These are phyloP conservation scores for Lithobius niger DNA, from an alignment of 1,140 invertebrate species.

Conservation along the genomic window DNA sequence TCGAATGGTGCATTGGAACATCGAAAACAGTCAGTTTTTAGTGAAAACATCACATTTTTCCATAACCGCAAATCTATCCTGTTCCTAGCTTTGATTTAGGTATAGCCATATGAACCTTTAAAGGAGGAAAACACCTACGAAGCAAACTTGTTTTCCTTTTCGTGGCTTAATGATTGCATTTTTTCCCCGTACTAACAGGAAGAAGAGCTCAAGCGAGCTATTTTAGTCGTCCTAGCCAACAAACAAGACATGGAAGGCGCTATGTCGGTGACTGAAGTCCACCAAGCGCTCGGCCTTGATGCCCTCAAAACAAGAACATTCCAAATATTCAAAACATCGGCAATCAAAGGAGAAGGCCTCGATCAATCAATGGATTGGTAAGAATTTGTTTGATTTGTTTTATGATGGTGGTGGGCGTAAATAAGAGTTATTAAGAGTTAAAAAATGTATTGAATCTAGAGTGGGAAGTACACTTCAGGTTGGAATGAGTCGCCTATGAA, in stretches of 20 bases:
- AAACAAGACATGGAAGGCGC: slow-evolving; percentile 98
- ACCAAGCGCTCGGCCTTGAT: slow-evolving; percentile 88
- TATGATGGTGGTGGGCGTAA: not conserved
- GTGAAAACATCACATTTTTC: too few species aligned
- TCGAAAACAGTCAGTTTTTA: too few species aligned
- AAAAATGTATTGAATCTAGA: not conserved
- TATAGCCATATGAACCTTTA: too few species aligned
- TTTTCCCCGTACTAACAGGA: too few species aligned
- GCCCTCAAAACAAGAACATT: slow-evolving; percentile 92
- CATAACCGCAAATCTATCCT: too few species aligned
- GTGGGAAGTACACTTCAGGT: too few species aligned
- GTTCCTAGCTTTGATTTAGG: too few species aligned
- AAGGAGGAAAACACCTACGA: too few species aligned
- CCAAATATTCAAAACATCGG: slow-evolving; percentile 99
- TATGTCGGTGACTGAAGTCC: slow-evolving; percentile 89
- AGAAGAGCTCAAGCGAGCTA: slow-evolving; percentile 89
- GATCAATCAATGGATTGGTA: slow-evolving; percentile 99
- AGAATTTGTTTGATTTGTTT: not conserved
- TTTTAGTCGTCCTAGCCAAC: slow-evolving; percentile 95
- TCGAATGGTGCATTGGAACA: too few species aligned
- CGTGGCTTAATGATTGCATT: too few species aligned
- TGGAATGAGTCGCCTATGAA: too few species aligned
- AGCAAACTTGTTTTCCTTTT: too few species aligned
- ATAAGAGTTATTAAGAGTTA: not conserved
- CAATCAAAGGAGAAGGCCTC: slow-evolving; percentile 94